These are phyloP conservation scores for Mormyrus iriodes DNA, from an alignment of 2,113 vertebrate genomes.

Conservation along the genomic window DNA sequence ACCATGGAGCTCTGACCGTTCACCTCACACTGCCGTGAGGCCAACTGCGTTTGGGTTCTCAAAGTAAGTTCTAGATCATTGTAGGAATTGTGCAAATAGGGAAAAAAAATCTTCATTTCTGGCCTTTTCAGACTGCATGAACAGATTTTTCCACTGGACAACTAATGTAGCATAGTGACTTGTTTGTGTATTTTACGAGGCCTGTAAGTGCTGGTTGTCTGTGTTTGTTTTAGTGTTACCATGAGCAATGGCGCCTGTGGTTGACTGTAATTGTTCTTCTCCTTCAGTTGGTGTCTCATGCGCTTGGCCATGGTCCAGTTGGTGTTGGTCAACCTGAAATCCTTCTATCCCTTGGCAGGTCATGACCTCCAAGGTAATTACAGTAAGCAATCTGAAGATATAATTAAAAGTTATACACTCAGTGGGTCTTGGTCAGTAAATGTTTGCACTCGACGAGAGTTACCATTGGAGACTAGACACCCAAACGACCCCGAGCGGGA, in stretches of 20 bases:
- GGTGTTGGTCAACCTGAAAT: constrained; percentile 86
- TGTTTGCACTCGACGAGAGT: background rate
- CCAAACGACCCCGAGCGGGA: background rate
- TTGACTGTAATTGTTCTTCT: constrained; percentile 25
- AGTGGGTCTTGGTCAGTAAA: background rate
- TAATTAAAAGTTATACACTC: background rate
- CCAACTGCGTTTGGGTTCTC: background rate
- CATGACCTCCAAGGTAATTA: constrained; percentile 90
- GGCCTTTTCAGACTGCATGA: background rate
- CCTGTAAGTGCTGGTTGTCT: background rate
- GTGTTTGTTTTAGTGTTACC: background rate
- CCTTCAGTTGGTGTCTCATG: constrained; percentile 92
- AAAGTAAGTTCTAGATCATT: background rate
- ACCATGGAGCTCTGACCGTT: background rate
- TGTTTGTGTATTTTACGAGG: background rate
- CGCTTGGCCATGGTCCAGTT: constrained; percentile 91
- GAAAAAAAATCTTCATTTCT: background rate
- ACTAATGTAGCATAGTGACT: background rate
- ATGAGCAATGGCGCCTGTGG: background rate
- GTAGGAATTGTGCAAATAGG: background rate
- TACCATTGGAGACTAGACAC: background rate
- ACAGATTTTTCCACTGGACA: background rate
- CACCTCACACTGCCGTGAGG: background rate
- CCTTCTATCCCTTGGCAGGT: constrained; percentile 89
- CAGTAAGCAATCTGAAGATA: background rate